Conservation (phyloP, 2,797 vertebrate species). For the Danio choprae region DNA sequence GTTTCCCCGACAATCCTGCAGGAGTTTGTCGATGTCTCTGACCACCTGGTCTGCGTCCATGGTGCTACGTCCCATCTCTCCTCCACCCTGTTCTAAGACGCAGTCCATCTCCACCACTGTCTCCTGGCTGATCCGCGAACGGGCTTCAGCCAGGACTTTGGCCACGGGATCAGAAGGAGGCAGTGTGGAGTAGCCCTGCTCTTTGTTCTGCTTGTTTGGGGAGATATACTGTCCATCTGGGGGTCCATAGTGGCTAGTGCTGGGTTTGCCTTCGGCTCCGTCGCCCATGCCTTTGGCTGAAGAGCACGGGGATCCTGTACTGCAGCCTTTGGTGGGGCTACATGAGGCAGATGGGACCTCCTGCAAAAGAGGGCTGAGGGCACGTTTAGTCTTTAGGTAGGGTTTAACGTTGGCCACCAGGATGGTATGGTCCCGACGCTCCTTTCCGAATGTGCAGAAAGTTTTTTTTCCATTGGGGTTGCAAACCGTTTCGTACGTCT, state of each 20-base stretch:
- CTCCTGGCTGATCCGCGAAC: conserved; percentile 92
- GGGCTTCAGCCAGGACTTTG: conserved; percentile 94
- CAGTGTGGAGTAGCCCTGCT: conserved; percentile 79
- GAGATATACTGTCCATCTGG: conserved; percentile 92
- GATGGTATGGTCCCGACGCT: conserved; percentile 98
- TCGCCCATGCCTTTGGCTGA: conserved; percentile 92
- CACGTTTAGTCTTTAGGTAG: conserved; percentile 99
- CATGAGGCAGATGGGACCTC: conserved; percentile 94
- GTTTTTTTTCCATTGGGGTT: conserved; percentile 99
- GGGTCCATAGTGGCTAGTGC: conserved; percentile 89
- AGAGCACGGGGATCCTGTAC: conserved; percentile 85
- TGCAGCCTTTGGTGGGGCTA: conserved; percentile 94
- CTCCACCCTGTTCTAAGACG: conserved; percentile 87
- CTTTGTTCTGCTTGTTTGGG: conserved; percentile 93
- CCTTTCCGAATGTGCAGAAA: conserved; percentile 99
- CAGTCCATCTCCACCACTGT: conserved; percentile 88
- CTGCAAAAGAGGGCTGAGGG: conserved; percentile 97
- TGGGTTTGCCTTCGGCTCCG: conserved; percentile 90
- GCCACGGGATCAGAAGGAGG: conserved; percentile 91
- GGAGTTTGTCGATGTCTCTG: conserved; percentile 98
- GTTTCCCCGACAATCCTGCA: conserved; percentile 97
- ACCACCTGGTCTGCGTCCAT: conserved; percentile 97
- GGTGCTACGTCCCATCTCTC: conserved; percentile 82
- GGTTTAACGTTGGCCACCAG: conserved; percentile 99
- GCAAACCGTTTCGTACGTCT: conserved; percentile 94